Base-by-base conservation (phyloP, 1,140 invertebrate species). In the Cydia fagiglandana region DNA sequence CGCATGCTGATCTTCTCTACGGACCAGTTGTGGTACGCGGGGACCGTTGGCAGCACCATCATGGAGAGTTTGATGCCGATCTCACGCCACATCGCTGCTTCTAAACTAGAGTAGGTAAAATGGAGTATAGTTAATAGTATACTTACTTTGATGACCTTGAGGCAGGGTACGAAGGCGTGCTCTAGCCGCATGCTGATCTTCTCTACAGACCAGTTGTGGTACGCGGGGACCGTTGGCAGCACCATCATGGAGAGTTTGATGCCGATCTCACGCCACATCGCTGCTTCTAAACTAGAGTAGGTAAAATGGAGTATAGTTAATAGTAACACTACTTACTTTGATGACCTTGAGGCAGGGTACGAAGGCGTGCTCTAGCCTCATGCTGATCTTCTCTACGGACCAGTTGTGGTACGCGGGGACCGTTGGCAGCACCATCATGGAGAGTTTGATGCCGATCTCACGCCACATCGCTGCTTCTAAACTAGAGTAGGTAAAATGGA, bases 241-340 rank as follows among this genome's bases (percentile, higher is more conserved):
- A 92, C 85, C 85, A 90, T 87, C 82, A 89, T 78, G 0, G 88
- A 78, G 4, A 92, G 34, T 77, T 92, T 92, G n/a, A 92, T 90
- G 28, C 90, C 89, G 2, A 92, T 91, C 70, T 92, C 90, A 0
- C 90, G 84, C 90, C 90, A 92, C 90, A 92, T 92, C 2, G 88
- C 82, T 24, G 90, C 83, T 83, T 91, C 90, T 15, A 92, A 74
- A 7, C 90, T 92, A 41, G 45, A 73, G 17, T 24, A 24, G 24
- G 24, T 24, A 24, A 24, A 24, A 24, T 24, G 24, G 24, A 24
- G 24, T 24, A 24, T 24, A 24, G 24, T 24, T 24, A 24, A 24
- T 24, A 24, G 24, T 24, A 24, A n/a, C n/a, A n/a, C n/a, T 24
- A 73, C n/a, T 75, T 77, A 90, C 90, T 84, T 92, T 91, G 75